Evolutionary conservation across 2,888 invertebrate genomes (phyloP).

Genomic region (Mesorhabditis belari): DNA sequence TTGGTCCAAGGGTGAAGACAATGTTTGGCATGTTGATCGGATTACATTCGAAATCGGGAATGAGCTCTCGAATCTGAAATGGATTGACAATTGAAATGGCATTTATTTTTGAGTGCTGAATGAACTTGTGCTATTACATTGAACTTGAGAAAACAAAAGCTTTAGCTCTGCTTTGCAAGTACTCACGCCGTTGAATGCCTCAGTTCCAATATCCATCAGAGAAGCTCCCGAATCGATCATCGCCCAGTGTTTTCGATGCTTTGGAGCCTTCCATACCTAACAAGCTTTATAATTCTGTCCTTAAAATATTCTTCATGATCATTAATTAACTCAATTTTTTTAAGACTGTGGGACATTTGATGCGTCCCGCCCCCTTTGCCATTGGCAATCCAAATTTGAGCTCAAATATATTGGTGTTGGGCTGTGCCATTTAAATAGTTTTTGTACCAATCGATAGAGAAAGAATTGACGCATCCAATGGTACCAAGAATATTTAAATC

Average conservation of each 20-base stretch:
- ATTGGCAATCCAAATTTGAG: not conserved
- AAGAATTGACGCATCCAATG: too few species aligned
- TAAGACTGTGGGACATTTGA: not conserved
- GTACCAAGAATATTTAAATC: too few species aligned
- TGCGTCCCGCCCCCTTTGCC: not conserved
- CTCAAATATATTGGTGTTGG: too few species aligned
- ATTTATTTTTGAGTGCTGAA: too few species aligned
- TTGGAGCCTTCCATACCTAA: not conserved
- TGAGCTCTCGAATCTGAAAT: not conserved
- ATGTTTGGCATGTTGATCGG: not conserved
- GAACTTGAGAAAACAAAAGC: too few species aligned
- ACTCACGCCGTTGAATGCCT: not conserved
- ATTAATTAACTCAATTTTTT: not conserved
- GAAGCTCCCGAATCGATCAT: not conserved
- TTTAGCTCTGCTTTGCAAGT: too few species aligned
- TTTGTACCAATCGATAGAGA: too few species aligned
- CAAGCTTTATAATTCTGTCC: not conserved
- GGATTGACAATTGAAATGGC: too few species aligned
- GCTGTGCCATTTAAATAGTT: too few species aligned
- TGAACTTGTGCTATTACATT: too few species aligned
- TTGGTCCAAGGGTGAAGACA: not conserved
- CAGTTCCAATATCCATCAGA: not conserved
- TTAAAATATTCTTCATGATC: not conserved
- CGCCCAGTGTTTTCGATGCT: not conserved
- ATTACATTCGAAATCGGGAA: not conserved